A percentile compares a stretch with the other conserved stretches of the same genome.
phyloP scores from a whole-genome alignment of 1,140 invertebrate genomes.

The Orchestia grillus region DNA sequence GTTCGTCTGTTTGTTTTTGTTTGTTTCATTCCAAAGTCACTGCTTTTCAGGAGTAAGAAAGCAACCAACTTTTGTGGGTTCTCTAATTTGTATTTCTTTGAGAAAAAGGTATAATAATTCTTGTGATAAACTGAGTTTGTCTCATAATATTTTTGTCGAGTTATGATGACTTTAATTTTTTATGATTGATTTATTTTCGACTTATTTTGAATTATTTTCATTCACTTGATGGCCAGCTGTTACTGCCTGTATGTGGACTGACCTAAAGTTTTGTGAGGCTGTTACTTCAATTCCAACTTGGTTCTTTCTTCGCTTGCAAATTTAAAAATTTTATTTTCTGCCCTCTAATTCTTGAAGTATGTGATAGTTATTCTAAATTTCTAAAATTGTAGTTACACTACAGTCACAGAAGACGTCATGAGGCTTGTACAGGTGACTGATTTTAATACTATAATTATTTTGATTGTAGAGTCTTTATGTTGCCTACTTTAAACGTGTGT shows the following conservation, averaged over 20 bases:
- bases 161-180: neutral
- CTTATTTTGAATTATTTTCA: neutral
- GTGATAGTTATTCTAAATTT: neutral
- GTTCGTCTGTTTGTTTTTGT: too few species aligned
- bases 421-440: neutral
- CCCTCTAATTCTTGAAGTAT: neutral
- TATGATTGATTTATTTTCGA: neutral
- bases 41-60: too few species aligned
- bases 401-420: neutral
- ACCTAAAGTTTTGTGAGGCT: too few species aligned
- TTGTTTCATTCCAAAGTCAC: too few species aligned
- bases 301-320: neutral
- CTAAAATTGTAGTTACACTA: neutral
- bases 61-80: too few species aligned
- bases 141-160: too few species aligned
- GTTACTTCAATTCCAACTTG: neutral
- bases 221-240: neutral
- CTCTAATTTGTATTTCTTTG: too few species aligned
- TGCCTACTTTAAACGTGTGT: neutral
- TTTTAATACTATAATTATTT: neutral
- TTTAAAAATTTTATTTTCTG: neutral
- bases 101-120: too few species aligned
- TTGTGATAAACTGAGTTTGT: too few species aligned
- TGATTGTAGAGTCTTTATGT: neutral
- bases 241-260: neutral